phyloP scores from a whole-genome alignment of 2,888 invertebrate species.

The Hemicrepidius hirtus region DNA sequence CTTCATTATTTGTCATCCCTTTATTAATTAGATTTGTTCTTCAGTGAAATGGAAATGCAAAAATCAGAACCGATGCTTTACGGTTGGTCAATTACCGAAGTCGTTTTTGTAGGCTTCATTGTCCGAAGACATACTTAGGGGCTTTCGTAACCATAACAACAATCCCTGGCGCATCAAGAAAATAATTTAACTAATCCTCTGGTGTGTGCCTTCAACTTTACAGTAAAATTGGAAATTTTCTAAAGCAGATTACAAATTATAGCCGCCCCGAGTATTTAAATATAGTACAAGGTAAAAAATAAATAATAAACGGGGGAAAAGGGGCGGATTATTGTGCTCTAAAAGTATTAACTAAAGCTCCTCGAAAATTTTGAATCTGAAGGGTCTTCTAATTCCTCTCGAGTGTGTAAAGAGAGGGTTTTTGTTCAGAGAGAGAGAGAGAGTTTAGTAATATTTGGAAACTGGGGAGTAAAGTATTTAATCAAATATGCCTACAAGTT shows the following conservation, averaged over 20 bases:
- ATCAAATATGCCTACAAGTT: too few relatives aligned
- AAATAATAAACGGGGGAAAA: constrained; percentile 33
- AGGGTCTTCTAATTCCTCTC: constrained; percentile 26
- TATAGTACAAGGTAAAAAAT: constrained; percentile 30
- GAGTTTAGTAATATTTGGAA: too few relatives aligned
- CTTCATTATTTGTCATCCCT: background rate
- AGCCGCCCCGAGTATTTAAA: constrained; percentile 37
- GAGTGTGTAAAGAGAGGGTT: constrained; percentile 32
- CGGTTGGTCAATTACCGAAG: constrained; percentile 65
- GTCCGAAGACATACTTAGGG: constrained; percentile 58
- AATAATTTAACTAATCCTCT: constrained; percentile 64
- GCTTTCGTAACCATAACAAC: constrained; percentile 65
- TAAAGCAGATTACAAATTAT: constrained; percentile 57
- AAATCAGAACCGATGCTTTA: too few relatives aligned
- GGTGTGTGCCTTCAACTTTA: constrained; percentile 51
- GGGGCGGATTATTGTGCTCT: constrained; percentile 16
- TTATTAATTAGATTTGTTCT: background rate
- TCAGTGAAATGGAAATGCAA: too few relatives aligned
- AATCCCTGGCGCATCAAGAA: constrained; percentile 59
- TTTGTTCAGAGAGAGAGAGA: constrained; percentile 5
- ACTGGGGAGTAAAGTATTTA: too few relatives aligned
- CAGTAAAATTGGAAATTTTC: constrained; percentile 58
- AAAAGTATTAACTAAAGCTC: constrained; percentile 42
- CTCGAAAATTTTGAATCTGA: constrained; percentile 37
- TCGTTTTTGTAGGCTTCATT: constrained; percentile 60